Conservation (phyloP, 2,797 vertebrate species). For the Rhinophrynus dorsalis region DNA sequence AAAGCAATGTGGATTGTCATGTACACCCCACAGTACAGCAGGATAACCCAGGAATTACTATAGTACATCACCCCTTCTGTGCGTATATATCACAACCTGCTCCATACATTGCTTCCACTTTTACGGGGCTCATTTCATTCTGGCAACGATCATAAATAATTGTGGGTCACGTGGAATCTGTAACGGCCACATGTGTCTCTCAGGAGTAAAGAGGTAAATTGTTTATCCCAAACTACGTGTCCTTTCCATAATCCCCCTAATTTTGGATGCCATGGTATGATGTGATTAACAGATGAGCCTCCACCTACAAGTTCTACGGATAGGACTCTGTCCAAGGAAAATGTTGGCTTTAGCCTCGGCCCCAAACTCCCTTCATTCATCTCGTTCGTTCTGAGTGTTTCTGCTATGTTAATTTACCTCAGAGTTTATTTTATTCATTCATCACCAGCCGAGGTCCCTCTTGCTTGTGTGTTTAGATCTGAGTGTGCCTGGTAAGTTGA, state of each 20-base stretch:
- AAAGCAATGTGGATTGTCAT: no score
- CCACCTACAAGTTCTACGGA: slow-evolving; percentile 16
- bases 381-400: slow-evolving; percentile 22
- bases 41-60: no score
- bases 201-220: not conserved
- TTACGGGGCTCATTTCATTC: not conserved
- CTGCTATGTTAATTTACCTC: slow-evolving; percentile 44
- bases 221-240: not conserved
- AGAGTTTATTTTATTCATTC: slow-evolving; percentile 38
- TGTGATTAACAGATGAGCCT: slow-evolving; percentile 33
- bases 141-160: slow-evolving; percentile 10
- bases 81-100: not conserved
- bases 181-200: not conserved
- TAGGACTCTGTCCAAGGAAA: slow-evolving; percentile 30
- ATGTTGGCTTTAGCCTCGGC: slow-evolving; percentile 29
- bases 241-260: slow-evolving; percentile 13
- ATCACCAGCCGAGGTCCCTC: slow-evolving; percentile 17
- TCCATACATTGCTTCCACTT: not conserved
- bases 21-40: no score
- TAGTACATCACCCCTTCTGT: not conserved
- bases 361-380: slow-evolving; percentile 26
- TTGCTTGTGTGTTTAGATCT: slow-evolving; percentile 19
- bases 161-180: not conserved
- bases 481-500: slow-evolving; percentile 17
- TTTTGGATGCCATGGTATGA: slow-evolving; percentile 18